phyloP scores from a whole-genome alignment of 2,113 vertebrate species.

The Microcebus jonahi region DNA sequence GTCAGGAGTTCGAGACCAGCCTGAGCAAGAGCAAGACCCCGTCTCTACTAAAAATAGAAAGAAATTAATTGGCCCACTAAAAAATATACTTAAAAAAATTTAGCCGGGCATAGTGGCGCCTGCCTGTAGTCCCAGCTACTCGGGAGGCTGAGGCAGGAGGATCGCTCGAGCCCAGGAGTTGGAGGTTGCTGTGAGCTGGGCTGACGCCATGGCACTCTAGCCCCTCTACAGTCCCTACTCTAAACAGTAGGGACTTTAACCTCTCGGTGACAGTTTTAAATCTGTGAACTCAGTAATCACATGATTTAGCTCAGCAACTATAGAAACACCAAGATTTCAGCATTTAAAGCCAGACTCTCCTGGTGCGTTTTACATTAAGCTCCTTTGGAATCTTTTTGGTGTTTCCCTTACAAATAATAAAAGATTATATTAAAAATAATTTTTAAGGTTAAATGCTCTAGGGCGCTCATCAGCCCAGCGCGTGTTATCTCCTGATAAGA shows the following conservation, averaged over 20 bases:
- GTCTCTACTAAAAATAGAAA: no score
- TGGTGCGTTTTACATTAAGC: conserved; percentile 75
- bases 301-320: conserved; percentile 51
- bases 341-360: conserved; percentile 57
- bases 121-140: no score
- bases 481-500: conserved; percentile 52
- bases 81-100: no score
- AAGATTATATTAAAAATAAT: conserved; percentile 64
- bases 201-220: no score
- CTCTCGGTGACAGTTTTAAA: conserved; percentile 54
- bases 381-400: conserved; percentile 75
- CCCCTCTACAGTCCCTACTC: no score
- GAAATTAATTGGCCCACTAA: no score
- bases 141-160: no score
- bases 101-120: no score
- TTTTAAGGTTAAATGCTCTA: conserved; percentile 60
- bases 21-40: no score
- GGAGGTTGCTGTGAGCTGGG: no score
- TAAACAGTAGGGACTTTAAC: conserved; percentile 42
- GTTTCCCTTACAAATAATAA: conserved; percentile 69
- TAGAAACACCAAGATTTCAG: conserved; percentile 56
- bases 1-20: no score
- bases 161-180: no score
- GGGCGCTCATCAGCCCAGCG: conserved; percentile 50
- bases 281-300: conserved; percentile 59